Conservation (phyloP, 2,797 vertebrate species). For the Glyptemys insculpta region DNA sequence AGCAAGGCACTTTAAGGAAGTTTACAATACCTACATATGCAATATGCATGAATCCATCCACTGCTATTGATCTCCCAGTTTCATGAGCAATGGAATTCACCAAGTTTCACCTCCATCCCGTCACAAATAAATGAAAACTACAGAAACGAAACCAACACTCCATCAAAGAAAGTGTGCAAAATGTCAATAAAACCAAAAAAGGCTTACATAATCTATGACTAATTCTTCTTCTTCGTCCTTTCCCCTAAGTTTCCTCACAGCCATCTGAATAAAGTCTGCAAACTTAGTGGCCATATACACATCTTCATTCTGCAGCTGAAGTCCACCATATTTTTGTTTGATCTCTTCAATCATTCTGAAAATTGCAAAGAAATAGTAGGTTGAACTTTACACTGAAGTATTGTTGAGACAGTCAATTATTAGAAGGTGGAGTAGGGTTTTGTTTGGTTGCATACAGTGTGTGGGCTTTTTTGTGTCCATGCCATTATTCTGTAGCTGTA, state of each 20-base stretch:
- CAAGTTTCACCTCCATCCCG: background rate
- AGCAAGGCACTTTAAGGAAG: background rate
- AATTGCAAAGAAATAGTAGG: constrained; percentile 10
- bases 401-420: background rate
- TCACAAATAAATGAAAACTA: background rate
- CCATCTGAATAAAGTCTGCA: constrained; percentile 93
- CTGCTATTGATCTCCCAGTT: background rate
- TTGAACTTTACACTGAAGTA: background rate
- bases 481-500: background rate
- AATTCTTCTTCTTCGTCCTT: constrained; percentile 91
- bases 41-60: background rate
- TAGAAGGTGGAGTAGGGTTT: background rate
- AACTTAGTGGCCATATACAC: constrained; percentile 96
- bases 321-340: constrained; percentile 88
- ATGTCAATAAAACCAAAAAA: background rate
- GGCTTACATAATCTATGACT: constrained; percentile 89
- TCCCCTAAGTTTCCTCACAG: constrained; percentile 90
- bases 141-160: background rate
- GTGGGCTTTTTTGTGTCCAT: background rate
- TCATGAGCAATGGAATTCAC: background rate
- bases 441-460: background rate
- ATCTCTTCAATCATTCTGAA: constrained; percentile 94
- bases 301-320: constrained; percentile 93
- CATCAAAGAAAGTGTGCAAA: background rate
- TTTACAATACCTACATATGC: fast-evolving